These are phyloP conservation scores for Sylvicapra grimmia DNA, from an alignment of 2,113 vertebrate species.

Conservation along the genomic window DNA sequence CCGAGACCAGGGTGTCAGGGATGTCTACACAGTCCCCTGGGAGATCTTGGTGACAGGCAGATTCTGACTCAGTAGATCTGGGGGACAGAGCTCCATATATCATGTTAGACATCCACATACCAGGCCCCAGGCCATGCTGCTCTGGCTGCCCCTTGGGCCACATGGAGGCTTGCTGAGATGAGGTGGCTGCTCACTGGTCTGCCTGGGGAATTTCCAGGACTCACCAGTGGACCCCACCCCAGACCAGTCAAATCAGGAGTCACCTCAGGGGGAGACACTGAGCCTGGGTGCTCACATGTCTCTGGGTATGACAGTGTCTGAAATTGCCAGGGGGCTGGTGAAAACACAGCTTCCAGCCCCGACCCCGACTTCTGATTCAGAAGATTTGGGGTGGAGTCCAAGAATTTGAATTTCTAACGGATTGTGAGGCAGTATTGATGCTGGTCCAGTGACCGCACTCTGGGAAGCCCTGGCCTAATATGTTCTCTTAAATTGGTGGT, in stretches of 20 bases:
- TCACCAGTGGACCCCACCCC: background rate
- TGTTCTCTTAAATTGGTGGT: rapidly evolving
- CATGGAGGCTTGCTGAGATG: no score
- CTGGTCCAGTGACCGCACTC: background rate
- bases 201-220: background rate
- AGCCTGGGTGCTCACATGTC: rapidly evolving
- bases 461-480: background rate
- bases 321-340: background rate
- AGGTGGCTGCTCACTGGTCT: background rate
- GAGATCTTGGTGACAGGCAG: background rate
- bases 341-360: background rate
- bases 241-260: background rate
- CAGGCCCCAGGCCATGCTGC: background rate
- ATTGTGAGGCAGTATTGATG: rapidly evolving
- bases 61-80: background rate
- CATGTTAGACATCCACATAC: background rate
- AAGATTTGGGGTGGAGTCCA: background rate
- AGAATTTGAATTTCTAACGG: background rate
- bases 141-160: background rate
- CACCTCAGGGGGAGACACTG: background rate
- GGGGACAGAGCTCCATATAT: background rate
- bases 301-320: rapidly evolving
- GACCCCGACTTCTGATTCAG: background rate
- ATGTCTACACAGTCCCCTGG: no score
- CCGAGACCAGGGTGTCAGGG: background rate